These are phyloP conservation scores for Acronicta aceris DNA, from an alignment of 2,888 invertebrate species.

Conservation along the genomic window DNA sequence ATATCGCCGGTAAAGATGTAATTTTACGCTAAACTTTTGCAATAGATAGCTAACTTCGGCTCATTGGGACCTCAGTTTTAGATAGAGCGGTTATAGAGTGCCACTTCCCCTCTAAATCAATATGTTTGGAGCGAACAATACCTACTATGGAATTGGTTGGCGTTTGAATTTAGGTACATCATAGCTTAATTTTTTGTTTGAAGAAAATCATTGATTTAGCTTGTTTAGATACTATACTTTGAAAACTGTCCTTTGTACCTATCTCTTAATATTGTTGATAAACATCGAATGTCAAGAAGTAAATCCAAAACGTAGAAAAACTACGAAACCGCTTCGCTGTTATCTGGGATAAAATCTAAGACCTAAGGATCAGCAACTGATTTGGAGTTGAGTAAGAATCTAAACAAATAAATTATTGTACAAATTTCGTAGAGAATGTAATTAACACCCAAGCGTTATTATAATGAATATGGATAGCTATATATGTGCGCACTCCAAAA, in stretches of 20 bases:
- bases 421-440: neutral
- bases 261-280: too few relatives aligned
- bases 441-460: slow-evolving; percentile 17
- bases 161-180: slow-evolving; percentile 61
- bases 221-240: neutral
- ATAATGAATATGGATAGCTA: slow-evolving; percentile 43
- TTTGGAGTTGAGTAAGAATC: too few relatives aligned
- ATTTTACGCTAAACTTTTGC: slow-evolving; percentile 83
- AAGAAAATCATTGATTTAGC: slow-evolving; percentile 16
- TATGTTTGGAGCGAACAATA: slow-evolving; percentile 75
- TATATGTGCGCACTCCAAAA: slow-evolving; percentile 38
- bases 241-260: too few relatives aligned
- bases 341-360: too few relatives aligned
- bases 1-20: slow-evolving; percentile 83
- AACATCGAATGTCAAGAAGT: too few relatives aligned
- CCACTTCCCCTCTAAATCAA: slow-evolving; percentile 78
- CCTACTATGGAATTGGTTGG: slow-evolving; percentile 59
- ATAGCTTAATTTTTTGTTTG: slow-evolving; percentile 53
- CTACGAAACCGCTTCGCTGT: too few relatives aligned
- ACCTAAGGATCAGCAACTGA: too few relatives aligned
- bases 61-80: slow-evolving; percentile 73
- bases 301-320: too few relatives aligned
- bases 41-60: slow-evolving; percentile 81
- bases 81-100: slow-evolving; percentile 76
- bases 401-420: too few relatives aligned